Evolutionary conservation across 2,113 vertebrate species (phyloP).

Genomic region (Natator depressus): DNA sequence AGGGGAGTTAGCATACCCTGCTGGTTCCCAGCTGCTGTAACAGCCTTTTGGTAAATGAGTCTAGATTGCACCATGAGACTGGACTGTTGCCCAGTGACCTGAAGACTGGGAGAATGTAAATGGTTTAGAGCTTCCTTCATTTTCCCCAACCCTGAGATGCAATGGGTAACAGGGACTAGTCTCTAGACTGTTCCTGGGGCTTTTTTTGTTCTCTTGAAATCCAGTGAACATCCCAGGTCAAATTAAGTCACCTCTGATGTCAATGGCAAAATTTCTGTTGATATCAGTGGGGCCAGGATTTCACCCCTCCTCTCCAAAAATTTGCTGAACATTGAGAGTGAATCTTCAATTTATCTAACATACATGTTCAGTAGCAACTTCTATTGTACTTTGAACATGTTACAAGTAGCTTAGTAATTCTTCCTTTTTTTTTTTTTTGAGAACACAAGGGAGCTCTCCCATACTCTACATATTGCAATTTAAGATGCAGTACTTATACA

Average conservation of each 20-base stretch:
- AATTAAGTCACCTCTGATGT: not conserved
- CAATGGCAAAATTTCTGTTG: not conserved
- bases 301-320: not conserved
- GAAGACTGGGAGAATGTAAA: not conserved
- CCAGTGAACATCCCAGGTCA: not conserved
- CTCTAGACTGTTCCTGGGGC: not conserved
- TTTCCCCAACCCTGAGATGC: not conserved
- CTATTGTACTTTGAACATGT: not conserved
- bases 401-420: not conserved
- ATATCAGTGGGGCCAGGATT: not conserved
- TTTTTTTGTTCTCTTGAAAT: not conserved
- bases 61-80: not conserved
- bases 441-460: not conserved
- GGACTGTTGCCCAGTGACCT: not conserved
- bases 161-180: rapidly evolving
- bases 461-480: rapidly evolving
- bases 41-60: not conserved
- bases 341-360: not conserved
- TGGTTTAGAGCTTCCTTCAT: not conserved
- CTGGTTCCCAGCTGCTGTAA: not conserved
- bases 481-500: not conserved
- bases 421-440: not conserved
- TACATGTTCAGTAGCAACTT: not conserved
- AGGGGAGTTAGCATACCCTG: not conserved
- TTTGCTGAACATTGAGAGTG: not conserved